Evolutionary conservation across 1,140 invertebrate genomes (phyloP), one percentile per base, ranked within the genome.

Genomic region (Drosophila navojoa): DNA sequence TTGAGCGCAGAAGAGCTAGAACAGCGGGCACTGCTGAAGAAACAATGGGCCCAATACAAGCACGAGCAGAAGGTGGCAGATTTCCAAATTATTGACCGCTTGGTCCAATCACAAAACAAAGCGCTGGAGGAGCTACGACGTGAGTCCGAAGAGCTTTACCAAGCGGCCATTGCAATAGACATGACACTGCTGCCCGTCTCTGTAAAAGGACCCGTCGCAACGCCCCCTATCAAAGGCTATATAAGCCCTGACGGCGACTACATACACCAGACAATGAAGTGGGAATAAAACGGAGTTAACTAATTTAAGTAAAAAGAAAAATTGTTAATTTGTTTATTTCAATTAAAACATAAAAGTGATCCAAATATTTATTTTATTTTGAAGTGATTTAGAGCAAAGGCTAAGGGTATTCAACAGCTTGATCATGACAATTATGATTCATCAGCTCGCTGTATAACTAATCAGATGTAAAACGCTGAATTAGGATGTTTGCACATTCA

Each of bases 161-260:
- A 95, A 89, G 95, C 95, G 91, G 97, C 97, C 11, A 94, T 98
- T 77, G 93, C 97, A 95, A 90, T 95, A 7, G 97, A 98, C 91
- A 77, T 94, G 13, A 81, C 89, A 15, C 89, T 97, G 16, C 79
- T 98, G 22, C 96, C 96, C 0, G 95, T 95, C 78, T 93, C 91
- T 27, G 81, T 93, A 2, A 93, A 93, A 69, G 97, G 97, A 1
- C 96, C 97, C 1, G 93, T 95, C 4, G 92, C 94, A 29, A 98
- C 97, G 9, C 96, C 97, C 27, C 94, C 97, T 0, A 96, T 97
- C 55, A 93, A 95, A 78, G 93, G 95, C 71, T 98, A 97, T 91
- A 93, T 94, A 2, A 93, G 93, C 62, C 95, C 96, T 0, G 97
- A 98, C 93, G 97, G 97, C 19, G 96, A 97, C 82, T 98, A 97